These are phyloP conservation scores for Zaprionus bogoriensis DNA, from an alignment of 2,888 invertebrate species.

Conservation along the genomic window DNA sequence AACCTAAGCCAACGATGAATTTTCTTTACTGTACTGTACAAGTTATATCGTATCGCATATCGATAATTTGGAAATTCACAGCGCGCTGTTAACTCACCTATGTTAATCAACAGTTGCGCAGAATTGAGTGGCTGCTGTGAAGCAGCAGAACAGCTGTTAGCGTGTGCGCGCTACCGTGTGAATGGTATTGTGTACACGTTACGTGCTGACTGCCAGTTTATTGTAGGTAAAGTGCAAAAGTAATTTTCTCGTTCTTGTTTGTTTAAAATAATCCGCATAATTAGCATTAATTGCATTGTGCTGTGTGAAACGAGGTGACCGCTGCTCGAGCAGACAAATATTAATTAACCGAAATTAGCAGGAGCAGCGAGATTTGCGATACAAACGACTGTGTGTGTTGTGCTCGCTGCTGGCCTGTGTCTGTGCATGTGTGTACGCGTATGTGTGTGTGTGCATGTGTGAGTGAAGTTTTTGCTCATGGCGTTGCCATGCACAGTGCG, in stretches of 20 bases:
- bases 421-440: not conserved
- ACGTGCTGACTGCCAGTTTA: constrained; percentile 42
- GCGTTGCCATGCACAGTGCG: constrained; percentile 59
- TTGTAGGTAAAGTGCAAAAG: constrained; percentile 51
- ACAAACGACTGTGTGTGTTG: constrained; percentile 6
- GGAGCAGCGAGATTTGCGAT: constrained; percentile 3
- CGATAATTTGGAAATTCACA: not conserved
- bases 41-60: too few species aligned
- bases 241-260: constrained; percentile 33
- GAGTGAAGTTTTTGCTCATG: constrained; percentile 49
- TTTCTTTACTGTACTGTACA: too few species aligned
- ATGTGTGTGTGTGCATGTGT: constrained; percentile 8
- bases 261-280: constrained; percentile 7
- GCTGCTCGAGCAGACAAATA: not conserved
- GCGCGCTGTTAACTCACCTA: not conserved
- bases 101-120: constrained; percentile 23
- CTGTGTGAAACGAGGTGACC: not conserved
- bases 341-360: constrained; percentile 2
- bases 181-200: constrained; percentile 39
- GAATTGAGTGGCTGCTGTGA: not conserved
- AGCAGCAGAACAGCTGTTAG: constrained; percentile 32
- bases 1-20: constrained; percentile 44
- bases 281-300: not conserved
- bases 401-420: not conserved
- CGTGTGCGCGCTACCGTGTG: constrained; percentile 16